phyloP scores from a whole-genome alignment of 2,888 invertebrate genomes.

The Drosophila vallismaia region DNA sequence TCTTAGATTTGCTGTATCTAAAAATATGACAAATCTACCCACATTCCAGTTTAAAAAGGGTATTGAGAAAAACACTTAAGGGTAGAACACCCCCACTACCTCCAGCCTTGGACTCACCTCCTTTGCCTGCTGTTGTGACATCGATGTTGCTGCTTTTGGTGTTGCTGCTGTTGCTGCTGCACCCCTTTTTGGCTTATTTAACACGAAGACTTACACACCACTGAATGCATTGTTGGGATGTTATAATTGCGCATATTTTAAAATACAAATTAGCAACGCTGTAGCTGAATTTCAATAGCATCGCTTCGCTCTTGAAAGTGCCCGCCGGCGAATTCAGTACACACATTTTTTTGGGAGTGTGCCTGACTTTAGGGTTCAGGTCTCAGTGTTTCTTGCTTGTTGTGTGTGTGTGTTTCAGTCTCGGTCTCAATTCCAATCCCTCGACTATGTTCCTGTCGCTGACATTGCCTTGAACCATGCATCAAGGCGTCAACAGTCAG shows the following conservation, averaged over 20 bases:
- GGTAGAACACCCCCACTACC: conserved; percentile 44
- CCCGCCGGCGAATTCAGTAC: conserved; percentile 55
- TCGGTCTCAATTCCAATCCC: conserved; percentile 18
- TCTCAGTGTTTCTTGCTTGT: conserved; percentile 22
- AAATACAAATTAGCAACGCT: conserved; percentile 80
- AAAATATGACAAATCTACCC: background rate
- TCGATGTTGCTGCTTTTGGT: conserved; percentile 49
- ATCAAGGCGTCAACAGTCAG: conserved; percentile 61
- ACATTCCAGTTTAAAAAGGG: background rate
- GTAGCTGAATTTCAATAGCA: conserved; percentile 77
- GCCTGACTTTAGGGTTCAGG: conserved; percentile 62
- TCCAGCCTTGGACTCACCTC: conserved; percentile 16
- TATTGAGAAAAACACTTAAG: conserved; percentile 62
- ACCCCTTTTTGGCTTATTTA: conserved; percentile 72
- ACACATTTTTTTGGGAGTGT: conserved; percentile 56
- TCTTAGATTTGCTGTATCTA: background rate
- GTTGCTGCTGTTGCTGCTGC: conserved; percentile 51
- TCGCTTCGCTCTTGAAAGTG: conserved; percentile 55
- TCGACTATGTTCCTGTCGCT: conserved; percentile 32
- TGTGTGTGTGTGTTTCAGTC: conserved; percentile 19
- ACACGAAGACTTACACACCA: conserved; percentile 71
- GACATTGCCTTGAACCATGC: conserved; percentile 51
- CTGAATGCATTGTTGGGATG: conserved; percentile 66
- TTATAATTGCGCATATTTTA: conserved; percentile 79
- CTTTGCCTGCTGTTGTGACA: conserved; percentile 64